Base-by-base conservation (phyloP, 1,140 invertebrate genomes). In the Eriosoma lanigerum region DNA sequence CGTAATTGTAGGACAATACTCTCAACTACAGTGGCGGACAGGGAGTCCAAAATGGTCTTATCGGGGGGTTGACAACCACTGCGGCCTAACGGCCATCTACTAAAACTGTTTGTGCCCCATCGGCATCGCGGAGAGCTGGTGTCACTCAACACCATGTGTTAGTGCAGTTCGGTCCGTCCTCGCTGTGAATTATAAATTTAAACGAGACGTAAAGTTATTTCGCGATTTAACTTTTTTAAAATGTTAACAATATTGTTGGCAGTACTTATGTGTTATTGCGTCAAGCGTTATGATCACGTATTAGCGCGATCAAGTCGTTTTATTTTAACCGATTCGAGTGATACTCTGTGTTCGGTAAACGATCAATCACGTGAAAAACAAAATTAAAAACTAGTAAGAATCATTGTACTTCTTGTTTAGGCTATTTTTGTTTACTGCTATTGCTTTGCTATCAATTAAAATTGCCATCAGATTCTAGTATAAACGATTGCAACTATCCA, bases 1-100 rank as follows among this genome's bases (percentile, higher is more conserved):
- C 32, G 46, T 50, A 70, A 26, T 50, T 70, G 44, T 50, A 10
- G 9, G 26, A 52, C n/a, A n/a, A n/a, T n/a, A n/a, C 44, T 21
- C 10, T 66, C 62, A 15, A 32, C n/a, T n/a, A n/a, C 32, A 38
- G 62, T 72, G 46, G 24, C 68, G 10, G 26, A 10, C 26, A 56
- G 29, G 52, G 29, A 29, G 72, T 54, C 52, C 29, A 54, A 75
- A 75, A 29, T 21, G 24, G 17, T 54, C n/a, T n/a, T n/a, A 52
- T 24, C 21, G 26, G 70, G 17, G 48, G 32, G n/a, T 66, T 66
- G 44, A 66, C 62, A 66, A 66, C 62, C 62, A 66, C 62, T 48
- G 66, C 66, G 44, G 21, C 66, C 66, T 70, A 50, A 44, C 66
- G 66, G 66, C 44, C 44, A 24, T 48, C 21, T 26, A 48, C 19